phyloP scores from a whole-genome alignment of 2,113 vertebrate species.

The Otis tarda region DNA sequence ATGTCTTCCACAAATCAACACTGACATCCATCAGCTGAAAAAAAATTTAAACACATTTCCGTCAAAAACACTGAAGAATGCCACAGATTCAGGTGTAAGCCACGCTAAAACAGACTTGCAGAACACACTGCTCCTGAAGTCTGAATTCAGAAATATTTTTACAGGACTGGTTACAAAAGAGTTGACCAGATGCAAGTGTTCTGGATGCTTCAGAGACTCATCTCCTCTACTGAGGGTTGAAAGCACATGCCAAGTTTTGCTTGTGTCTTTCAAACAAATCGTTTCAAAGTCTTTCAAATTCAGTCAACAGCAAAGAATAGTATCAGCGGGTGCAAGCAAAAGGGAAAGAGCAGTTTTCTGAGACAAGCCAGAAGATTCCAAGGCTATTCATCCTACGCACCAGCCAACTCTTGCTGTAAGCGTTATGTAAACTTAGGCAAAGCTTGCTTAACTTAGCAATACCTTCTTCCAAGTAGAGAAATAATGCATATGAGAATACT shows the following conservation, averaged over 20 bases:
- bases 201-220: neutral
- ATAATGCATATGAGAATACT: neutral
- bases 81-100: neutral
- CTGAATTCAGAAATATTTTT: neutral
- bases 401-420: neutral
- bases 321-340: neutral
- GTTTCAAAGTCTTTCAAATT: neutral
- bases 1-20: constrained; percentile 87
- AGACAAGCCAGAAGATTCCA: neutral
- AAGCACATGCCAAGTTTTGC: neutral
- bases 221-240: neutral
- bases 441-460: neutral
- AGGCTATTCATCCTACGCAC: neutral
- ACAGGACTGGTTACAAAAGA: neutral
- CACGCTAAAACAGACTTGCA: neutral
- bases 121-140: neutral
- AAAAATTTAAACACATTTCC: neutral
- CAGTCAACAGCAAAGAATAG: neutral
- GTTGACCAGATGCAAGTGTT: neutral
- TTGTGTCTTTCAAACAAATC: neutral
- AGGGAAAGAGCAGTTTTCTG: neutral
- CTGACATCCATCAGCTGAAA: constrained; percentile 93
- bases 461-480: neutral
- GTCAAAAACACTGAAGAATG: neutral
- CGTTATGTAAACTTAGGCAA: neutral